Evolutionary conservation across 2,113 vertebrate species (phyloP), one percentile per base, ranked within the genome.

Genomic region (Ornithorhynchus anatinus): DNA sequence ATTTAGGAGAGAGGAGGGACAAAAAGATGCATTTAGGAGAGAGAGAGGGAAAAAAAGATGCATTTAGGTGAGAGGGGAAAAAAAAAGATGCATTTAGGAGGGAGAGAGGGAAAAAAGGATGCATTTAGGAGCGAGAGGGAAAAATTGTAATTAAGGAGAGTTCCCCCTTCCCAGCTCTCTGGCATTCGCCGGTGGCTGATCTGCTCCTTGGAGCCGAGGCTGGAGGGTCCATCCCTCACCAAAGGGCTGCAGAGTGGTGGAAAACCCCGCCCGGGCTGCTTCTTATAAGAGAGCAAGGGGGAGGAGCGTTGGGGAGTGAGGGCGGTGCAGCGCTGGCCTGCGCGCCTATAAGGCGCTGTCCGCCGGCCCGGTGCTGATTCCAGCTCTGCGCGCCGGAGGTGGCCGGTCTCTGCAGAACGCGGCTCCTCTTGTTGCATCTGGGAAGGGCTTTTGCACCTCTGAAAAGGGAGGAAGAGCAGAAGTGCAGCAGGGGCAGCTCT

Each of bases 331-430:
- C 63, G 73, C 80, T 13, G 31, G 81, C 56, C n/a, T 14, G 35
- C 59, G 69, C 80, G 76, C 87, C 91, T 93, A 94, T 93, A 91
- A 93, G 91, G 91, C 89, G 92, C 87, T 86, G 89, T 89, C 81
- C 86, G 59, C 86, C 35, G 15, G 79, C 32, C 19, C 16, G 67
- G 66, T 59, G 81, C 82, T 10, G 89, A 80, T 78, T 90, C 66
- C 63, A 37, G 77, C 64, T 45, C 53, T 9, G 47, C 4, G 63
- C 74, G 71, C 17, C 42, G 32, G 16, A 63, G 84, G 86, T 69
- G 89, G 71, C 6, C 31, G 15, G 57, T 25, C 59, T 70, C 57
- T 1, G 4, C 22, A 2, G 3, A 37, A 35, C 68, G 6, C 5
- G 8, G 54, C 5, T 27, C 15, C 25, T 40, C 27, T 39, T 5